Evolutionary conservation across 1,140 invertebrate species (phyloP), one percentile per base, ranked within the genome.

Genomic region (Drosophila dunni): DNA sequence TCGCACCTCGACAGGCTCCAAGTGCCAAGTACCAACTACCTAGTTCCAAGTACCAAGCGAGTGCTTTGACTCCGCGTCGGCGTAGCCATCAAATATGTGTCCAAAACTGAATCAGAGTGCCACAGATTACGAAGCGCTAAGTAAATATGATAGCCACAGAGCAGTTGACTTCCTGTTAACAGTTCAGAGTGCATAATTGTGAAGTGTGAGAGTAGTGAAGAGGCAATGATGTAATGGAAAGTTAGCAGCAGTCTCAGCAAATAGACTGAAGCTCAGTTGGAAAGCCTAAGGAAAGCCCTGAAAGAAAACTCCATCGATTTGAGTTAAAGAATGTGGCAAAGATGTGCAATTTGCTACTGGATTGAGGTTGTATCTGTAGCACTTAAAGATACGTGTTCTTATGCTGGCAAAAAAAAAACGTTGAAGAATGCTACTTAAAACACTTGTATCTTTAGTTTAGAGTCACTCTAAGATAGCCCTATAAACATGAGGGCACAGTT

Each of bases 51-150:
- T 62, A 58, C n/a, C 33, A 58, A 38, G 58, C 60, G 63, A 42
- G 81, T 63, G 71, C 81, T 86, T 81, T 84, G 82, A 84, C 81
- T 84, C 34, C 50, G 34, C 46, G 56, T 56, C 7, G 53, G 53
- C 13, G 53, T 56, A 63, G 60, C 72, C 58, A 33, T 75, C 38
- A 75, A 70, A 58, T 46, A 48, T 17, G 45, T 45, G 33, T 13
- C 33, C 13, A 36, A 36, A 53, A 53, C 13, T 53, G 29, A 17
- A 24, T 53, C 13, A 40, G 46, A 57, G 56, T 61, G 64, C 50
- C 42, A 63, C 58, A 57, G 34, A 34, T 57, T 8, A 40, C 15
- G 53, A 45, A 50, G 63, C 50, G 20, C n/a, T n/a, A 29, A 13
- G 48, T 17, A 58, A 79, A 83, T 73, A 81, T 78, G 56, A 77